These are phyloP conservation scores for Centropristis striata DNA, from an alignment of 2,113 vertebrate species.

Conservation along the genomic window DNA sequence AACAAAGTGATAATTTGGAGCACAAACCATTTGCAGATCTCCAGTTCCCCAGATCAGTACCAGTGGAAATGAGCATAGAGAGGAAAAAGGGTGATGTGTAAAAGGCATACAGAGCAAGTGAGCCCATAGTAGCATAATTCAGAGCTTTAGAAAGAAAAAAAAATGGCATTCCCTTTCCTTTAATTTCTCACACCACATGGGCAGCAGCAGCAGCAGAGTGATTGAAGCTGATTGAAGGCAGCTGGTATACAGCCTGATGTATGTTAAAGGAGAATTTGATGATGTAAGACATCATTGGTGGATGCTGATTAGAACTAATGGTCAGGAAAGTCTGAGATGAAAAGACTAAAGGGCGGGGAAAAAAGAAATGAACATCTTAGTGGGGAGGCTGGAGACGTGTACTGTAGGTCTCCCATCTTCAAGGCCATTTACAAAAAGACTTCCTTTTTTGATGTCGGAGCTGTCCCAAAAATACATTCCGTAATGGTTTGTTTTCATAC, in stretches of 20 bases:
- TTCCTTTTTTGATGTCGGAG: conserved; percentile 7
- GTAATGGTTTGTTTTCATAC: neutral
- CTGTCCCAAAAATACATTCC: neutral
- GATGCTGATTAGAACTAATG: conserved; percentile 38
- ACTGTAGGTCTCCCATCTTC: neutral
- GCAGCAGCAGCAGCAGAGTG: neutral
- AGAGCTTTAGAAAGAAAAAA: neutral
- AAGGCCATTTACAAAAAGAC: neutral
- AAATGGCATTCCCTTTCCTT: neutral
- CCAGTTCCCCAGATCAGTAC: neutral
- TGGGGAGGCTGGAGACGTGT: conserved; percentile 1
- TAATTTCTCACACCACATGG: conserved; percentile 8
- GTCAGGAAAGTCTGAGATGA: conserved; percentile 30
- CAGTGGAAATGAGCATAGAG: conserved; percentile 11
- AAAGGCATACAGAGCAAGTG: neutral
- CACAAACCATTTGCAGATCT: neutral
- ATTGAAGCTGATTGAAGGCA: conserved; percentile 35
- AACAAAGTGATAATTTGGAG: conserved; percentile 7
- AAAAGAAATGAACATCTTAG: conserved; percentile 20
- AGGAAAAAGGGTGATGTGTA: neutral
- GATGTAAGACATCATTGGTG: conserved; percentile 4
- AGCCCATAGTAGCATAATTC: neutral
- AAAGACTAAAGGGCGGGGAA: conserved; percentile 20
- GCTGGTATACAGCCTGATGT: conserved; percentile 9
- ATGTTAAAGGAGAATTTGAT: conserved; percentile 19